phyloP scores from a whole-genome alignment of 1,140 invertebrate species.

The Calliopsis andreniformis region DNA sequence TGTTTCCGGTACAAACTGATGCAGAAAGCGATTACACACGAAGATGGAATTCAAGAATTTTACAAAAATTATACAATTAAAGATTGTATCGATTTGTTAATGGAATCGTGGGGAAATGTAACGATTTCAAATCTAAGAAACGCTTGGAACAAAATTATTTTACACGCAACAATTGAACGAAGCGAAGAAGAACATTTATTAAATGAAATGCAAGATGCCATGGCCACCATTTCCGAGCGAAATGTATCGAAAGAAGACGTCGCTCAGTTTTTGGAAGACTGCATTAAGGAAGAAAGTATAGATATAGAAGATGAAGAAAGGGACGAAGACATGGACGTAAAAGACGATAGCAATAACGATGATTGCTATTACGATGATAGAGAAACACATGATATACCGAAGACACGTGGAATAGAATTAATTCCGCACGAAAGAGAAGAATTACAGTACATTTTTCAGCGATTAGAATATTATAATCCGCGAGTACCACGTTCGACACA shows the following conservation, averaged over 20 bases:
- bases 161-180: neutral
- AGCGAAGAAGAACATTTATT: neutral
- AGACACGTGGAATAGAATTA: too few relatives aligned
- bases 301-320: neutral
- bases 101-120: neutral
- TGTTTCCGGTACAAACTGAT: neutral
- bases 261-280: neutral
- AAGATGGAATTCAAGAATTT: neutral
- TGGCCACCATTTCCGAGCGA: neutral
- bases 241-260: neutral
- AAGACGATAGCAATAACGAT: too few relatives aligned
- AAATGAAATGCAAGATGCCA: neutral
- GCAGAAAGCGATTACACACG: neutral
- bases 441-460: neutral
- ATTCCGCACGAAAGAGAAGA: neutral
- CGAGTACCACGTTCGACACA: neutral
- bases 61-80: neutral
- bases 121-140: neutral
- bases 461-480: neutral
- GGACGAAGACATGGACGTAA: neutral
- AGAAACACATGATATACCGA: neutral
- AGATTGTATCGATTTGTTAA: neutral
- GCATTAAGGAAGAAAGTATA: neutral
- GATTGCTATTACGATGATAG: too few relatives aligned
- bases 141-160: neutral